phyloP scores from a whole-genome alignment of 1,140 invertebrate genomes.

The Diorhabda elongata region DNA sequence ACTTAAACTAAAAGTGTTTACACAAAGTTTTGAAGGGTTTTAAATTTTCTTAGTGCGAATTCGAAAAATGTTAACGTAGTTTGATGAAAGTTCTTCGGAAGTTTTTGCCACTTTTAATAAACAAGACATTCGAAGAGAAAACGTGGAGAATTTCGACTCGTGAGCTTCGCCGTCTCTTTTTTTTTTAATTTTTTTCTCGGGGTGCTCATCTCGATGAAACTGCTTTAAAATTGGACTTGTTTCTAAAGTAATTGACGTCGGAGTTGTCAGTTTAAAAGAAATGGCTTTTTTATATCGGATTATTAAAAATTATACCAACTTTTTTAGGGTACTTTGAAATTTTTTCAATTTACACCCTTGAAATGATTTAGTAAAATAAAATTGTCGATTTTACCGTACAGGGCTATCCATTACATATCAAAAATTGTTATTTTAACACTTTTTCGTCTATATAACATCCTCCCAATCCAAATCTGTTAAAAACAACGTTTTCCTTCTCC shows the following conservation, averaged over 20 bases:
- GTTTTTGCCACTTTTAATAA: slow-evolving; percentile 13
- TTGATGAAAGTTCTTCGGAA: slow-evolving; percentile 7
- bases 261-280: not conserved
- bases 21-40: slow-evolving; percentile 9
- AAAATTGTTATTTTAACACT: no score
- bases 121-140: slow-evolving; percentile 9
- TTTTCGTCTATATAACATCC: no score
- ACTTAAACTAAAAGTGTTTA: slow-evolving; percentile 10
- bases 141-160: slow-evolving; percentile 3
- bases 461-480: no score
- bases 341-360: not conserved
- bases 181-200: slow-evolving; percentile 6
- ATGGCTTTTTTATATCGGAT: not conserved
- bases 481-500: no score
- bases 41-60: slow-evolving; percentile 16
- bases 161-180: slow-evolving; percentile 4
- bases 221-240: slow-evolving; percentile 10
- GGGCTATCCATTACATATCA: no score
- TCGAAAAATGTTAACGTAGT: slow-evolving; percentile 12
- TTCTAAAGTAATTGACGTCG: not conserved
- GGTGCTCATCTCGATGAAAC: slow-evolving; percentile 6
- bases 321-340: not conserved
- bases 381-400: no score
- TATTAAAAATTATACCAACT: not conserved
- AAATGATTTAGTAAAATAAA: no score